Conservation (phyloP, 2,113 vertebrate species). For the Heterocephalus glaber region DNA sequence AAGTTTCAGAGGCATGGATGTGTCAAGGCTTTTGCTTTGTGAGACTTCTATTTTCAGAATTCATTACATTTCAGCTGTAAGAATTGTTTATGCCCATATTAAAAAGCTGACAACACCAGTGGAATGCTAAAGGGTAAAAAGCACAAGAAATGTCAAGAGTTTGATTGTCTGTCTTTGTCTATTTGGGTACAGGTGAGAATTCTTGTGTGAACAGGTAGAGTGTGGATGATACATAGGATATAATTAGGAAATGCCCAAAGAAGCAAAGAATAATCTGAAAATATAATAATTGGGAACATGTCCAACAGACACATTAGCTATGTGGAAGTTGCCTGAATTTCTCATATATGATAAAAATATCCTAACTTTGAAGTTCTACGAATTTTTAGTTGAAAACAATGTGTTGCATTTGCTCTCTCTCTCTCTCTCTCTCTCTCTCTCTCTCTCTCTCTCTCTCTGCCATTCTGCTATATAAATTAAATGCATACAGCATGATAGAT, state of each 20-base stretch:
- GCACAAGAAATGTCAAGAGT: not conserved
- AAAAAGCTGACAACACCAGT: not conserved
- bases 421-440: not conserved
- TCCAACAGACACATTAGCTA: not conserved
- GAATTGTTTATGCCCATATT: not conserved
- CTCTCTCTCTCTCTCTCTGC: not conserved
- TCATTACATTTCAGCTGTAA: not conserved
- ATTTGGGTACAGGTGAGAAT: not conserved
- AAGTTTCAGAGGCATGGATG: not conserved
- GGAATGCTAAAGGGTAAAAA: not conserved
- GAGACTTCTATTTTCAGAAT: conserved; percentile 33
- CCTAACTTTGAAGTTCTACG: not conserved
- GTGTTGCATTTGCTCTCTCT: not conserved
- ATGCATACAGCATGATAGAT: too few relatives aligned
- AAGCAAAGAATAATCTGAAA: not conserved
- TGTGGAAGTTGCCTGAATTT: not conserved
- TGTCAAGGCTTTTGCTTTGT: not conserved
- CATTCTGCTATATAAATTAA: not conserved
- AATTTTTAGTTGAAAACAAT: not conserved
- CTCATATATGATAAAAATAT: not conserved
- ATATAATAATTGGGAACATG: not conserved
- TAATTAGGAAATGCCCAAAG: not conserved
- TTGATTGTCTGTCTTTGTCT: not conserved
- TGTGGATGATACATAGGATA: not conserved
- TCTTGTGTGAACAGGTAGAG: not conserved